Evolutionary conservation across 1,140 invertebrate species (phyloP).

Genomic region (Paraescarpia echinospica): DNA sequence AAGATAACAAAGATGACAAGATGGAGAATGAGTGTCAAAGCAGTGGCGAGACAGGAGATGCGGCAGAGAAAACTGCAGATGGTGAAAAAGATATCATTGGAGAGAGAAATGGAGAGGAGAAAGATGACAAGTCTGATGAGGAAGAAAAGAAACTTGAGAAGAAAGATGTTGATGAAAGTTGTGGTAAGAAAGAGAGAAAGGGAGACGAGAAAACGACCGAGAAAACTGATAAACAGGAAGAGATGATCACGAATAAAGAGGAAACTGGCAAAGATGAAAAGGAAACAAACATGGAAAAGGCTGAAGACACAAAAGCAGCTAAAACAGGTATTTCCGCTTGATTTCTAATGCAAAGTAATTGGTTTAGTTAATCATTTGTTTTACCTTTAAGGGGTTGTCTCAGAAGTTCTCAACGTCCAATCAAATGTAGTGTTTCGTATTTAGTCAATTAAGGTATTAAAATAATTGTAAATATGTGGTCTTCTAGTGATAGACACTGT

Average conservation of each 20-base stretch:
- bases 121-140: slow-evolving; percentile 37
- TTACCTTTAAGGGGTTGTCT: too few species aligned
- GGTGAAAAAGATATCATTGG: slow-evolving; percentile 35
- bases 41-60: background rate
- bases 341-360: background rate
- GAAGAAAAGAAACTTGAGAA: slow-evolving; percentile 22
- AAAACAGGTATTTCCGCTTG: slow-evolving; percentile 22
- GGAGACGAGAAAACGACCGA: background rate
- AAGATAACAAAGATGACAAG: background rate
- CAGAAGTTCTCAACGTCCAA: too few species aligned
- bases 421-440: too few species aligned
- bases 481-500: too few species aligned
- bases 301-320: slow-evolving; percentile 28
- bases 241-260: background rate
- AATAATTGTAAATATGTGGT: too few species aligned
- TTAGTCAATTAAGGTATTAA: too few species aligned
- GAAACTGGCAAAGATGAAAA: slow-evolving; percentile 5
- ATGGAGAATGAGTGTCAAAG: background rate
- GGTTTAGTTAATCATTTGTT: background rate
- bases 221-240: background rate
- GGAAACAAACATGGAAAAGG: slow-evolving; percentile 31
- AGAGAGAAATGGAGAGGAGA: slow-evolving; percentile 30
- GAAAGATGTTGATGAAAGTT: background rate
- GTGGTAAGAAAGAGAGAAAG: background rate
- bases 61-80: slow-evolving; percentile 45